These are phyloP conservation scores for western clawed frog (Xenopus tropicalis) DNA, from an alignment of 2,113 vertebrate genomes.

Conservation along the genomic window UCB_Xtro_10.0 CM004450.2:90465501-90466000, in stretches of 20 bases:
- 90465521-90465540: constrained; percentile 76
- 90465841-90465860: constrained; percentile 41
- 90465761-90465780: constrained; percentile 24
- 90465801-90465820: constrained; percentile 41
- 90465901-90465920: constrained; percentile 9
- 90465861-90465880: constrained; percentile 33
- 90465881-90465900: constrained; percentile 25
- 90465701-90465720: not conserved
- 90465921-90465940: constrained; percentile 18
- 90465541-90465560: constrained; percentile 61
- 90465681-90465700: constrained; percentile 38
- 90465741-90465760: constrained; percentile 27
- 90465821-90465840: constrained; percentile 43
- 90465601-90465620: constrained; percentile 45
- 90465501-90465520: constrained; percentile 89
- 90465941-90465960: constrained; percentile 5
- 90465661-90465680: constrained; percentile 55
- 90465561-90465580: constrained; percentile 66
- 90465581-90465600: constrained; percentile 76
- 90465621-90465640: constrained; percentile 46
- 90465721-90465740: constrained; percentile 19
- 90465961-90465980: constrained; percentile 1
- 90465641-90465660: constrained; percentile 34
- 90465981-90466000: not conserved
- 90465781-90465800: constrained; percentile 40